Base-by-base conservation (phyloP, 2,888 invertebrate species). In the Flabesymbios commensalis region DNA sequence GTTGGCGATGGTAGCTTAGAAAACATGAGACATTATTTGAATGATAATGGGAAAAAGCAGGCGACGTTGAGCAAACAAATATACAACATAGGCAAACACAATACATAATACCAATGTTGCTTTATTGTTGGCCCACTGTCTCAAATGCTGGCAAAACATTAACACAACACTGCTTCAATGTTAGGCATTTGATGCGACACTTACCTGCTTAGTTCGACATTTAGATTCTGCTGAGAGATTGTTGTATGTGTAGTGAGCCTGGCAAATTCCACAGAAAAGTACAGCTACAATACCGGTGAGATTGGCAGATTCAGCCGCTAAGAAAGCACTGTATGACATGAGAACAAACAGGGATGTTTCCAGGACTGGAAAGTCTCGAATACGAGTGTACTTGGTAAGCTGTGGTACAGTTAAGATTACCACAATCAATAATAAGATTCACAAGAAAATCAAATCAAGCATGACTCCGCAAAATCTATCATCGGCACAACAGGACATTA, bases 201-300 rank as follows among this genome's bases (percentile, higher is more conserved):
- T 29, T 64, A 85, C 85, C 82, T 94, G 92, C 83, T 95, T 95
- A 32, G 94, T 95, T 69, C 93, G 86, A 69, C 87, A 87, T 71
- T 94, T 87, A 0, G 94, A 93, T 78, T 94, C 92, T 57, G 88
- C 87, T 0, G 94, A 94, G 36, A 96, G 84, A 84, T 96, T 96
- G 84, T 98, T 97, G 85, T 93, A 97, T 0, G 98, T 99, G 83
- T 99, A 99, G 84, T 99, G 98, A 24, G 98, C 98, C 85, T 99
- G 98, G 78, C 95, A 96, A 76, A 99, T 98, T 31, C 98, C 98
- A 84, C 98, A 98, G 84, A 98, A 99, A 48, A 99, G 83, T 0
- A 98, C 96, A 53, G 98, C 93, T 14, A 99, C 98, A 69, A 98
- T 95, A 57, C 86, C 97, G 74, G 97, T 96, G n/a, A 98, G 86